These are phyloP conservation scores for Heliconius ethilla DNA, from an alignment of 2,888 invertebrate genomes.

Conservation along the genomic window DNA sequence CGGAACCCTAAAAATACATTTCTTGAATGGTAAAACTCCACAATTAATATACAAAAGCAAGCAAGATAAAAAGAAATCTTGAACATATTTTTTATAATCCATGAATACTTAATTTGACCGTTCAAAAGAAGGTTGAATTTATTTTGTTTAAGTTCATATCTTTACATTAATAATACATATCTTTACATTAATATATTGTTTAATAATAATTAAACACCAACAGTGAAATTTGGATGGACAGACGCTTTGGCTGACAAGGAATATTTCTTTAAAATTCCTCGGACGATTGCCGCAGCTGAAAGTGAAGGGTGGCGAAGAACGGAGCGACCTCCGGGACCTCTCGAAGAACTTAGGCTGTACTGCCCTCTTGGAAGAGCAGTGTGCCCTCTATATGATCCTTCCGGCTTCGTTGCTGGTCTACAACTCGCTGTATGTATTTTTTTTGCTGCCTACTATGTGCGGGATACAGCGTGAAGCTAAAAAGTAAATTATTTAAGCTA, in stretches of 20 bases:
- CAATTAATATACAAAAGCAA: no score
- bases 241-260: slow-evolving; percentile 69
- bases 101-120: no score
- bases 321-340: slow-evolving; percentile 62
- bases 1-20: no score
- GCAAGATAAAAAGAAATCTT: no score
- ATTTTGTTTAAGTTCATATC: no score
- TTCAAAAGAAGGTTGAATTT: no score
- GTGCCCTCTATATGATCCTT: slow-evolving; percentile 70
- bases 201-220: not conserved
- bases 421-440: slow-evolving; percentile 69
- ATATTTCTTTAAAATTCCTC: slow-evolving; percentile 75
- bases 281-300: slow-evolving; percentile 67
- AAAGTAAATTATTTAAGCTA: no score
- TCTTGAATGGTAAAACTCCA: no score
- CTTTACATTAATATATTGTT: no score
- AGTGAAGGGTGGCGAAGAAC: slow-evolving; percentile 65
- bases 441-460: not conserved
- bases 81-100: no score
- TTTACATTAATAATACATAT: no score
- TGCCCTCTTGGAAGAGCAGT: slow-evolving; percentile 65
- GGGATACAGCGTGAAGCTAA: no score
- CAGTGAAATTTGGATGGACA: slow-evolving; percentile 77
- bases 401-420: slow-evolving; percentile 73
- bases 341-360: slow-evolving; percentile 71